A percentile compares a stretch with the other conserved stretches of the same genome.
Evolutionary conservation across 2,797 vertebrate species (phyloP).

Genomic region (Thamnophis elegans): DNA sequence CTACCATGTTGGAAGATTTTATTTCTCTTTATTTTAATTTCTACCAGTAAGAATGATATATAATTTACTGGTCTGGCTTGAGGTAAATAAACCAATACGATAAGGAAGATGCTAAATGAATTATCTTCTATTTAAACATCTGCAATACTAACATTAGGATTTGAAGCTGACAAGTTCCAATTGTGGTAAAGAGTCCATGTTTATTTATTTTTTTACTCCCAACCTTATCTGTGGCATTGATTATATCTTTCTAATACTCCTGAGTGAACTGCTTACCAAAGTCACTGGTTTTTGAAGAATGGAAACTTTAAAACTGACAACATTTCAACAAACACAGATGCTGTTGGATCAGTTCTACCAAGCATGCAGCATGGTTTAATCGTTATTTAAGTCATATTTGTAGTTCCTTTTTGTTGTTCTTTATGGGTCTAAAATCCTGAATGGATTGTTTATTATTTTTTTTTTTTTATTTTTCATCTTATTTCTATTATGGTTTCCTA

Average conservation of each 20-base stretch:
- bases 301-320: not conserved
- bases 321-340: not conserved
- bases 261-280: constrained; percentile 8
- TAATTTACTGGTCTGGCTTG: not conserved
- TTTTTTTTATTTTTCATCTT: not conserved
- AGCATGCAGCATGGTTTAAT: not conserved
- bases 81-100: constrained; percentile 12
- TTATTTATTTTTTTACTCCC: constrained; percentile 16
- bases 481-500: not conserved
- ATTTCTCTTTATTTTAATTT: not conserved
- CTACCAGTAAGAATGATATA: not conserved
- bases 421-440: not conserved
- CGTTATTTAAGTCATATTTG: not conserved
- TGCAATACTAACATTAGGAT: not conserved
- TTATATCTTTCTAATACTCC: constrained; percentile 7
- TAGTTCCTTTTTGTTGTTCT: not conserved
- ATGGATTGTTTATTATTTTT: not conserved
- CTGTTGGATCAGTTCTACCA: not conserved
- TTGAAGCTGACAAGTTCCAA: not conserved
- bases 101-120: not conserved
- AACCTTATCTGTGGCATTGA: not conserved
- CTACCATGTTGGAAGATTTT: not conserved
- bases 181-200: not conserved
- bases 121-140: constrained; percentile 23
- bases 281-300: not conserved